These are phyloP conservation scores for Anguilla anguilla DNA, from an alignment of 2,797 vertebrate species.

Conservation along the genomic window DNA sequence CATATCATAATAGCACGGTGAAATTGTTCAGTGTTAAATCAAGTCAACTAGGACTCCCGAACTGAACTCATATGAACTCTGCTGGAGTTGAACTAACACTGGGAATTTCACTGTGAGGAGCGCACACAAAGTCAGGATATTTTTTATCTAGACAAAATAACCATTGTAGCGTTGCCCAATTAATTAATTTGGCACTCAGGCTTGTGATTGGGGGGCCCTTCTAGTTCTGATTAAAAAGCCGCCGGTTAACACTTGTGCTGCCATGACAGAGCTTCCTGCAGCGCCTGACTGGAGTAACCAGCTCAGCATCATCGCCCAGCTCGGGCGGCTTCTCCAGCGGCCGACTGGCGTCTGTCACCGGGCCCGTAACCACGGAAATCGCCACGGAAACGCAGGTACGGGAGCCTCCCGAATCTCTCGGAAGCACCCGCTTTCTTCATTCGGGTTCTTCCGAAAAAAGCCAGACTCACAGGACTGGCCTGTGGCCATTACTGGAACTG, in stretches of 20 bases:
- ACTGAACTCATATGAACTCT: neutral
- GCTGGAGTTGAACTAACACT: neutral
- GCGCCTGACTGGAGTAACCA: constrained; percentile 48
- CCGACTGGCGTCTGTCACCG: constrained; percentile 42
- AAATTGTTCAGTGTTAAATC: too few species aligned
- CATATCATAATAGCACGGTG: too few species aligned
- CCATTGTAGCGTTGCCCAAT: constrained; percentile 2
- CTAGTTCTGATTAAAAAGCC: constrained; percentile 24
- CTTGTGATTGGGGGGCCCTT: constrained; percentile 7
- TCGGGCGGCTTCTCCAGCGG: constrained; percentile 44
- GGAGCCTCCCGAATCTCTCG: neutral
- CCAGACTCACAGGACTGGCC: neutral
- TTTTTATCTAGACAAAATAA: neutral
- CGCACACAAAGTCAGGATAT: constrained; percentile 26
- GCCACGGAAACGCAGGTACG: neutral
- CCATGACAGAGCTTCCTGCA: constrained; percentile 32
- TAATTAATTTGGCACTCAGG: constrained; percentile 45
- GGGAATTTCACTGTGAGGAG: constrained; percentile 36
- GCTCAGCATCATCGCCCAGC: neutral
- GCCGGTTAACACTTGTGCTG: constrained; percentile 23
- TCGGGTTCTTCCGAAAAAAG: neutral
- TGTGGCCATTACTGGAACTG: neutral
- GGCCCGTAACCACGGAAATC: neutral
- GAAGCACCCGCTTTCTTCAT: neutral
- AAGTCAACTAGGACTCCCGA: too few species aligned